phyloP scores from a whole-genome alignment of 2,888 invertebrate genomes.

The Cerceris ruficornis region DNA sequence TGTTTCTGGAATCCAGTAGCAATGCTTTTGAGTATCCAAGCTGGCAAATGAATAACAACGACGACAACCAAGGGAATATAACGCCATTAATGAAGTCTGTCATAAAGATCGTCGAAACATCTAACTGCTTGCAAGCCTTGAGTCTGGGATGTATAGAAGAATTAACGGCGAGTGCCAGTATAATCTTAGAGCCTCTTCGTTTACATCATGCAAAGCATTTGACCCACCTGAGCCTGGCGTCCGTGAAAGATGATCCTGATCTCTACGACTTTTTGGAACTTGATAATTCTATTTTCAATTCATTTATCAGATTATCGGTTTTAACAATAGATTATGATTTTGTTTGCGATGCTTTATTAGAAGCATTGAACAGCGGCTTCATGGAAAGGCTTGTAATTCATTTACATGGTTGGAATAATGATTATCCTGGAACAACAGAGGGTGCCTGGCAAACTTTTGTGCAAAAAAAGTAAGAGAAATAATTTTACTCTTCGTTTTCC shows the following conservation, averaged over 20 bases:
- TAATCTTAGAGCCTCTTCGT: constrained; percentile 81
- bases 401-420: constrained; percentile 86
- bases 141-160: constrained; percentile 84
- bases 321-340: constrained; percentile 85
- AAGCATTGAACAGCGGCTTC: constrained; percentile 79
- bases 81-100: constrained; percentile 75
- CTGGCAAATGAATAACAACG: constrained; percentile 52
- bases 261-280: constrained; percentile 85
- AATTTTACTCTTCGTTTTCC: background rate
- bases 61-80: constrained; percentile 62
- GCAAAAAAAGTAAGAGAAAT: constrained; percentile 79
- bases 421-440: constrained; percentile 86
- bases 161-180: constrained; percentile 81
- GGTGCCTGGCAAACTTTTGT: constrained; percentile 85
- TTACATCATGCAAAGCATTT: constrained; percentile 84
- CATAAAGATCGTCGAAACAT: constrained; percentile 81
- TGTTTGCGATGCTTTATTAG: constrained; percentile 82
- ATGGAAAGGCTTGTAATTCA: constrained; percentile 86
- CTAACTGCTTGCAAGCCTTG: constrained; percentile 82
- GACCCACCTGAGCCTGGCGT: constrained; percentile 86
- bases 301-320: constrained; percentile 81
- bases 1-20: constrained; percentile 78
- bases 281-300: constrained; percentile 83
- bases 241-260: constrained; percentile 88
- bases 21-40: constrained; percentile 73